Evolutionary conservation across 2,113 vertebrate species (phyloP).

Genomic region (Lycocorax pyrrhopterus): DNA sequence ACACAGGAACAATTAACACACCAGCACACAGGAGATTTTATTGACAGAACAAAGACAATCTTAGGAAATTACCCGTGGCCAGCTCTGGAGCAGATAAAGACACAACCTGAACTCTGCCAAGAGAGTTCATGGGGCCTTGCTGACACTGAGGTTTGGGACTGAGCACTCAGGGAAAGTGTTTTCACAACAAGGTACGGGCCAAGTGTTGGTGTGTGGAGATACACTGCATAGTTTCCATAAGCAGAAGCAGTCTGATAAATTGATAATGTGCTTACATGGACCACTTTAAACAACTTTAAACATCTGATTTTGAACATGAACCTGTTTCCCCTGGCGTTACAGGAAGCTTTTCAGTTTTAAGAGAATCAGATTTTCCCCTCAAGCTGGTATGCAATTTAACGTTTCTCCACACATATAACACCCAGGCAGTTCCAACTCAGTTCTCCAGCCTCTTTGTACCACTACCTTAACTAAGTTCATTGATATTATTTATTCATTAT

Average conservation of each 20-base stretch:
- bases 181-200: background rate
- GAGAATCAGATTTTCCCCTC: background rate
- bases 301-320: background rate
- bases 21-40: background rate
- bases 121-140: too few species aligned
- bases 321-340: background rate
- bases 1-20: background rate
- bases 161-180: background rate
- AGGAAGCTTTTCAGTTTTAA: background rate
- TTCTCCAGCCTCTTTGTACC: background rate
- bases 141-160: background rate
- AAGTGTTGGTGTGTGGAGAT: background rate
- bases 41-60: background rate
- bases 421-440: background rate
- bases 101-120: background rate
- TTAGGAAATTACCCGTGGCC: background rate
- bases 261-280: background rate
- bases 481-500: background rate
- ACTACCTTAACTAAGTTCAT: background rate
- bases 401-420: accelerated
- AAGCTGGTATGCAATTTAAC: background rate
- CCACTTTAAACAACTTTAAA: background rate
- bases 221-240: background rate
- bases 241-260: background rate
- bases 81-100: background rate